These are phyloP conservation scores for Dorcus parallelipipedus DNA, from an alignment of 2,888 invertebrate genomes.

Conservation along the genomic window DNA sequence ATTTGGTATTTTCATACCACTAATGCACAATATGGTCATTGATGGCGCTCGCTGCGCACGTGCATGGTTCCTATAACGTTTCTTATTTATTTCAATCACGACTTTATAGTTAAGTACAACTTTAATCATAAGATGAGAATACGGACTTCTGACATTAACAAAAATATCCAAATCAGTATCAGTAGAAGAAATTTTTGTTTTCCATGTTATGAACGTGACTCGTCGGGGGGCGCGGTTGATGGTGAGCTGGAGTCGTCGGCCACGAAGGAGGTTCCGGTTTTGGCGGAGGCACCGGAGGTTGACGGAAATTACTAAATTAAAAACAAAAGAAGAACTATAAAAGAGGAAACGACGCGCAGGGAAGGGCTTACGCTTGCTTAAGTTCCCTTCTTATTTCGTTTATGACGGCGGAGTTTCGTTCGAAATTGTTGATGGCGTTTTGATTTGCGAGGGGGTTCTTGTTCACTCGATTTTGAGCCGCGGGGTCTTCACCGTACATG, in stretches of 20 bases:
- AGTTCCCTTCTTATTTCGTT: constrained; percentile 2
- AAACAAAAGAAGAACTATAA: background rate
- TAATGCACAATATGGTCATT: too few species aligned
- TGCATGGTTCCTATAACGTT: too few species aligned
- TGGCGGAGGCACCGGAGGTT: too few species aligned
- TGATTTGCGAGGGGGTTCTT: background rate
- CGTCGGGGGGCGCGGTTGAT: background rate
- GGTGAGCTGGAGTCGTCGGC: too few species aligned
- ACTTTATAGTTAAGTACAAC: too few species aligned
- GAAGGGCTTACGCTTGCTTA: constrained; percentile 1
- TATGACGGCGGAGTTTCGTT: constrained; percentile 3
- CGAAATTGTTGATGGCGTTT: background rate
- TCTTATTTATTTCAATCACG: too few species aligned
- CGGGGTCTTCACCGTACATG: background rate
- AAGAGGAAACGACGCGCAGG: background rate
- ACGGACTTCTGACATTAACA: background rate
- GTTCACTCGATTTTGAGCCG: background rate
- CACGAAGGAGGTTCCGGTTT: too few species aligned
- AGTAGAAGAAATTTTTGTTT: constrained; percentile 4
- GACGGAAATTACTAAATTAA: background rate
- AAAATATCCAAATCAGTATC: background rate
- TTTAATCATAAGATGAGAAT: too few species aligned
- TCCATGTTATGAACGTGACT: constrained; percentile 6
- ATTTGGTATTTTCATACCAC: too few species aligned
- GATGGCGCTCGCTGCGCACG: too few species aligned